A percentile compares a stretch with the other conserved stretches of the same genome.
Evolutionary conservation across 2,888 invertebrate species (phyloP).

Genomic region (Cryptocheilus praepositus): DNA sequence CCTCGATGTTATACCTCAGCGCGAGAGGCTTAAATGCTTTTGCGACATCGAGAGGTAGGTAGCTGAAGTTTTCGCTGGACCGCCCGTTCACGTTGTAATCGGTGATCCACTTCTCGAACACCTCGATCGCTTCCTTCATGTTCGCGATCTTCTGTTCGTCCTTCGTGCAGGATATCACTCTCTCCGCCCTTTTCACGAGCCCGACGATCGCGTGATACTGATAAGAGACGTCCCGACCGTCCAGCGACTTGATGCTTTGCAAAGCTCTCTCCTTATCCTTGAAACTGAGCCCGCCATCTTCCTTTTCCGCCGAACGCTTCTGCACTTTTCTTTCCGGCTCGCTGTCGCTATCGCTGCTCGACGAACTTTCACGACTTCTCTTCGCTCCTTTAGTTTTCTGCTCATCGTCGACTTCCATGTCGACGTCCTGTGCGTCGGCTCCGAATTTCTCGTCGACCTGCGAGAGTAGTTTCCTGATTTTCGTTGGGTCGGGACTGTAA

Average conservation of each 20-base stretch:
- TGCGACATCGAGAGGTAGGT: conserved; percentile 80
- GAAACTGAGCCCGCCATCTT: conserved; percentile 81
- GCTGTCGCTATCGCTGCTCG: conserved; percentile 37
- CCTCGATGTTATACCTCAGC: conserved; percentile 76
- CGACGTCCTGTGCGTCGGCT: conserved; percentile 19
- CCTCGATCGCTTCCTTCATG: conserved; percentile 83
- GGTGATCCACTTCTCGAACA: conserved; percentile 84
- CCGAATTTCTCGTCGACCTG: conserved; percentile 47
- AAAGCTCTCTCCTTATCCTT: conserved; percentile 86
- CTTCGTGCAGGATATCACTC: conserved; percentile 84
- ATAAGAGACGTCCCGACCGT: conserved; percentile 86
- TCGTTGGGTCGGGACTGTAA: conserved; percentile 82
- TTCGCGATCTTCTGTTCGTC: conserved; percentile 85
- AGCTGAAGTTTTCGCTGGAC: conserved; percentile 83
- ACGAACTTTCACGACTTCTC: conserved; percentile 39
- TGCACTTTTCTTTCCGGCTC: conserved; percentile 56
- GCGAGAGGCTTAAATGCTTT: conserved; percentile 77
- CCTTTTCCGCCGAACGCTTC: conserved; percentile 68
- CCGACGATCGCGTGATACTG: conserved; percentile 85
- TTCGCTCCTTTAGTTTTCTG: conserved; percentile 34
- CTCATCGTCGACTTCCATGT: conserved; percentile 34
- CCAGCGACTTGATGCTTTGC: conserved; percentile 81
- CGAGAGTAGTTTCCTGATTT: conserved; percentile 47
- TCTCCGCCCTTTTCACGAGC: conserved; percentile 82
- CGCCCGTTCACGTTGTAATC: conserved; percentile 83